Evolutionary conservation across 2,888 invertebrate species (phyloP), one percentile per base, ranked within the genome.

Genomic region (Orthonychiurus folsomi): DNA sequence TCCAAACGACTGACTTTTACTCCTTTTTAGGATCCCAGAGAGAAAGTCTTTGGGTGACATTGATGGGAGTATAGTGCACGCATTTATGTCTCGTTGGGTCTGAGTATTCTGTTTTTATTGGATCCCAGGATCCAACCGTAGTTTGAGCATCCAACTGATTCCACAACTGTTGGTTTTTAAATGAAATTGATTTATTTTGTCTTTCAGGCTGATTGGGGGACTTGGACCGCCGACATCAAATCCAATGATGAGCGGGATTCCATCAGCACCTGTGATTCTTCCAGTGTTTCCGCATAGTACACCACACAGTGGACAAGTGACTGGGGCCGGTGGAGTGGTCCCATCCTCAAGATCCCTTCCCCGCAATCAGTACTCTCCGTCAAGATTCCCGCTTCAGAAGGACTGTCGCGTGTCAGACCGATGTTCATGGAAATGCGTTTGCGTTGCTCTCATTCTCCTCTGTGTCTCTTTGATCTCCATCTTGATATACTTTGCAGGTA

Each of bases 351-450:
- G 74, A 68, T 75, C 73, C 62, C 68, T 73, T 50, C 74, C 75
- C 52, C 89, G 90, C 75, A 89, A 89, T 77, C 89, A 90, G 71
- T 90, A 91, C 81, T 90, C 90, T 75, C 90, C 90, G 77, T 91
- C 90, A 77, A 86, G 92, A 79, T 92, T 92, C 82, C 90, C 91
- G 83, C 89, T 92, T 82, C 90, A 92, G 82, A 93, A 93, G 80
- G 85, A 90, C 74, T 92, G 90, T 81, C 89, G 89, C 79, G 73
- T 73, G 62, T 73, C 73, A 56, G 90, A 90, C 79, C 85, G 91
- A 74, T 94, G 94, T 83, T 90, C 93, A 77, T 95, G 95, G 95
- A 92, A 93, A 81, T 94, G 93, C 80, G 87, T 91, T 78, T 91
- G 92, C 79, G 90, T 95, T 79, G 86, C 89, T 75, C 87, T 94